A percentile compares a stretch with the other conserved stretches of the same genome.
Conservation (phyloP, 2,797 vertebrate genomes). For the Brachyrhaphis roseni region DNA sequence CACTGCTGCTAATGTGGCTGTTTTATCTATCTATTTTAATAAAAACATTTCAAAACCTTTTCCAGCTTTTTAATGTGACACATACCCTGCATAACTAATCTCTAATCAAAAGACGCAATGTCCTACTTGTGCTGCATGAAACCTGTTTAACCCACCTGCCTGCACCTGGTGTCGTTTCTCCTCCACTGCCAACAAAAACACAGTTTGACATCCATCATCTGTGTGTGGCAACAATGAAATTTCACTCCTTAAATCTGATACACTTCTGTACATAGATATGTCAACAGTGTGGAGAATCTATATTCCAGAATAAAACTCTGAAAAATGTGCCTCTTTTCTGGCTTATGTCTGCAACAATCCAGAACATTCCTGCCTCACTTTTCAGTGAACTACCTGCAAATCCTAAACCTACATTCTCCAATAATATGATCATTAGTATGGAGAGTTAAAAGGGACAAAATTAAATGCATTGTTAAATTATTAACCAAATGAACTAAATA, state of each 20-base stretch:
- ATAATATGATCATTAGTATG: background rate
- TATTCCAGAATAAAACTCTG: constrained; percentile 23
- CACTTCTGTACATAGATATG: constrained; percentile 23
- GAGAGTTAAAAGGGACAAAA: too few species aligned
- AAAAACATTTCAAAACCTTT: background rate
- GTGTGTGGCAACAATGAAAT: constrained; percentile 40
- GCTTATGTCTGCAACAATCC: constrained; percentile 9
- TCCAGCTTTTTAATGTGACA: too few species aligned
- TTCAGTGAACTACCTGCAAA: constrained; percentile 12
- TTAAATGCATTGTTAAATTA: too few species aligned
- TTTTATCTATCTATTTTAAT: background rate
- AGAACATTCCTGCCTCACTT: constrained; percentile 21
- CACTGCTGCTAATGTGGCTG: background rate
- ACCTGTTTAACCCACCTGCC: constrained; percentile 14
- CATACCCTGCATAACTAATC: background rate
- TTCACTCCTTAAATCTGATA: constrained; percentile 55
- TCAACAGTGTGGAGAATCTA: constrained; percentile 38
- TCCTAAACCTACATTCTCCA: constrained; percentile 13
- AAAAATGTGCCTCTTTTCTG: constrained; percentile 22
- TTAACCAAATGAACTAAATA: too few species aligned
- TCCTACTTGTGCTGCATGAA: constrained; percentile 20
- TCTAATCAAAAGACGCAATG: too few species aligned
- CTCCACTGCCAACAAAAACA: constrained; percentile 29
- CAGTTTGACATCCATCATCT: constrained; percentile 52
- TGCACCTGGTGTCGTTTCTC: constrained; percentile 19